A percentile compares a stretch with the other conserved stretches of the same genome.
Evolutionary conservation across 2,797 vertebrate species (phyloP).

Genomic region (Diplodus sargus): DNA sequence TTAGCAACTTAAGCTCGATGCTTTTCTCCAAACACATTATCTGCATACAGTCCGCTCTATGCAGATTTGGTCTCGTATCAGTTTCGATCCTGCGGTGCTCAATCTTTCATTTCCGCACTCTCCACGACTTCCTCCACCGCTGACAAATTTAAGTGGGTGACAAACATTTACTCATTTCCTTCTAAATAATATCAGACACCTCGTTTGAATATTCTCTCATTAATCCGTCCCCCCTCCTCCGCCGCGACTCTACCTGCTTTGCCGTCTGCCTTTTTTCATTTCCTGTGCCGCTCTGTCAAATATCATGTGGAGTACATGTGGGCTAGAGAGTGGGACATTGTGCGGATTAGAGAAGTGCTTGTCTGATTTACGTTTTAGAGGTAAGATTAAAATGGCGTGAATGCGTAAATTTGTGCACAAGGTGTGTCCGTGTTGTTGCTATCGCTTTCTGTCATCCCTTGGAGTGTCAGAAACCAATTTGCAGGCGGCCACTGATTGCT

Average conservation of each 20-base stretch:
- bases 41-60: slow-evolving; percentile 13
- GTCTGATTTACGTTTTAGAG: slow-evolving; percentile 53
- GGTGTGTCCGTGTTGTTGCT: slow-evolving; percentile 18
- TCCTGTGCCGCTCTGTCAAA: slow-evolving; percentile 62
- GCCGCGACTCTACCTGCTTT: slow-evolving; percentile 44
- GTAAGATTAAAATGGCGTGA: slow-evolving; percentile 42
- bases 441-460: slow-evolving; percentile 32
- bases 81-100: slow-evolving; percentile 22
- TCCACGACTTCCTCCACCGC: slow-evolving; percentile 13
- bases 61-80: slow-evolving; percentile 30
- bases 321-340: slow-evolving; percentile 19
- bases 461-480: slow-evolving; percentile 53
- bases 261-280: slow-evolving; percentile 63
- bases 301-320: slow-evolving; percentile 62
- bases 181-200: slow-evolving; percentile 56
- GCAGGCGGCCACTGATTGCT: slow-evolving; percentile 47
- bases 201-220: slow-evolving; percentile 69
- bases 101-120: slow-evolving; percentile 37
- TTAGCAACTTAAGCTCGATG: slow-evolving; percentile 11
- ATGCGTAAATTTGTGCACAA: slow-evolving; percentile 36
- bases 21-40: slow-evolving; percentile 14
- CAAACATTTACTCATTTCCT: slow-evolving; percentile 63
- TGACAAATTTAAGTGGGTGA: slow-evolving; percentile 52
- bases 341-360: slow-evolving; percentile 43
- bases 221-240: slow-evolving; percentile 40